Base-by-base conservation (phyloP, 2,888 invertebrate species). In the Stramonita haemastoma region DNA sequence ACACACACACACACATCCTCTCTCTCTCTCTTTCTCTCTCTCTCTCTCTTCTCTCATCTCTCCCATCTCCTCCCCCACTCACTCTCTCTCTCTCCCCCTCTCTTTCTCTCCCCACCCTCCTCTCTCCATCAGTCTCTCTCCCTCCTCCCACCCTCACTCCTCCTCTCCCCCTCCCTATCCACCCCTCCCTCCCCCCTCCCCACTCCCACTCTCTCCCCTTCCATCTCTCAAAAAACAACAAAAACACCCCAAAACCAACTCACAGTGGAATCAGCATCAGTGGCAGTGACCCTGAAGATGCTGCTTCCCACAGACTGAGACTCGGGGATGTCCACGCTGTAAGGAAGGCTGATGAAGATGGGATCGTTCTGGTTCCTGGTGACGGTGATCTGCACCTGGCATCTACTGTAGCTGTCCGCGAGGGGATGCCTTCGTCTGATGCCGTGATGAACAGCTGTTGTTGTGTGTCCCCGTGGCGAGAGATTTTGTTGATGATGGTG, bases 301-400 rank as follows among this genome's bases (percentile, higher is more conserved):
- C 60, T 87, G 17, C 91, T 90, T 17, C 92, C 92, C 26, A 91
- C 66, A 13, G 66, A 46, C 8, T 91, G 90, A 0, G 93, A 92
- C 85, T 93, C 93, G 46, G 91, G 91, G 34, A 94, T 92, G 32
- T 92, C 92, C 29, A 90, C 90, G 0, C 83, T 26, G 84, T 94
- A 94, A 22, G 93, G 93, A 29, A 90, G 89, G 70, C 91, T 91
- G 34, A 92, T 83, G 90, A 94, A 94, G 89, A 91, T 86, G 46
- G 94, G 94, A 70, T 93, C 91, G 90, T 92, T 91, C 88, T 92
- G 90, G 89, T 94, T 94, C 26, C 94, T 91, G n/a, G 92, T 90
- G 73, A 94, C 92, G 46, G 90, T 91, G 79, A 94, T 92, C 13
- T 91, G 90, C 15, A 94, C 93, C 22, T 89, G 89, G 93, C 93